Evolutionary conservation across 2,888 invertebrate genomes (phyloP).

Genomic region (Oscheius onirici): DNA sequence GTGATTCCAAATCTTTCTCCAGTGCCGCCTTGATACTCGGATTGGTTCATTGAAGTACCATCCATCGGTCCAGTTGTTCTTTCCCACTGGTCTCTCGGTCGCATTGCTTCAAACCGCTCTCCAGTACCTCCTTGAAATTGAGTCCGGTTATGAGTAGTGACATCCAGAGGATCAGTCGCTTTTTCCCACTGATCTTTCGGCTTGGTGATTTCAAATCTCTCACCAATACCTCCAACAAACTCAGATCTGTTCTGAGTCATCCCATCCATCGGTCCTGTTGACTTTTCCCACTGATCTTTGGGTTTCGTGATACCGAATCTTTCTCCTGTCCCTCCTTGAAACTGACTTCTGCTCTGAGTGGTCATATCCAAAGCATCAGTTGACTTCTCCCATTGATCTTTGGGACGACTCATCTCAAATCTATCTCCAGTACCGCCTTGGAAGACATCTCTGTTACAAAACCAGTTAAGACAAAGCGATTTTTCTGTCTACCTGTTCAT

Average conservation of each 20-base stretch:
- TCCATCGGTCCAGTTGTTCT: neutral
- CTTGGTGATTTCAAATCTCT: neutral
- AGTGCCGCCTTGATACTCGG: neutral
- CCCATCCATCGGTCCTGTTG: neutral
- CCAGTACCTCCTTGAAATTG: slow-evolving; percentile 8
- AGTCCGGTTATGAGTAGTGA: neutral
- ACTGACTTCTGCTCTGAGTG: neutral
- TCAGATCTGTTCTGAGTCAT: neutral
- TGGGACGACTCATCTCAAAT: neutral
- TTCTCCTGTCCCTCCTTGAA: neutral
- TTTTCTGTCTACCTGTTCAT: neutral
- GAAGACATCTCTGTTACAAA: neutral
- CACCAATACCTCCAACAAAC: no score
- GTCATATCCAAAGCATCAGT: neutral
- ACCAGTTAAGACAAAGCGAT: neutral
- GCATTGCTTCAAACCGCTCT: neutral
- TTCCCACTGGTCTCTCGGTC: neutral
- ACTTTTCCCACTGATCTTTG: neutral
- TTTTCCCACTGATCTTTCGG: slow-evolving; percentile 6
- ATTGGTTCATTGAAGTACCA: neutral
- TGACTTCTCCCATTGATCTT: neutral
- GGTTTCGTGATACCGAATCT: neutral
- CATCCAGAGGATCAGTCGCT: neutral
- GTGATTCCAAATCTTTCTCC: slow-evolving; percentile 1
- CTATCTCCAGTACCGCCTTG: neutral